Base-by-base conservation (phyloP, 1,140 invertebrate genomes). In the Lordiphosa stackelbergi region DNA sequence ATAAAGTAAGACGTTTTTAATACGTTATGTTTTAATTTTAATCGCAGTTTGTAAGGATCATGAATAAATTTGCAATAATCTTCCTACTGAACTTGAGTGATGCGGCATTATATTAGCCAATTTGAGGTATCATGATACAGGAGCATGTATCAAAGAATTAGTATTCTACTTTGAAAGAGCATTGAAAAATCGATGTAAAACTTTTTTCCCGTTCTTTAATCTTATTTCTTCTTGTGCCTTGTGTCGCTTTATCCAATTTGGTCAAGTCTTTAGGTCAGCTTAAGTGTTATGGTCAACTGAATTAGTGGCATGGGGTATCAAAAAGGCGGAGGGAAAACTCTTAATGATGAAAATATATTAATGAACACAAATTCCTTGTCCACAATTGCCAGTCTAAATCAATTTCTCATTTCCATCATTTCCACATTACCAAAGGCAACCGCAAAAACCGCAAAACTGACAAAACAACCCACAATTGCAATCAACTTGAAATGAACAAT, bases 401-500 rank as follows among this genome's bases (percentile, higher is more conserved):
- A 24, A 49, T 35, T 49, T 49, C 34, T 16, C 7, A 37, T 34
- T 46, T 46, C 12, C 16, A 36, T 49, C 34, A 37, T 35, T 35
- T 16, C 10, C 13, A 24, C 9, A 36, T 19, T 42, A 42, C 38
- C 37, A 65, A 59, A 56, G 61, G 22, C 51, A 52, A 61, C 69
- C 56, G 48, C 56, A 72, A 36, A 43, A 61, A 58, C 66, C 56
- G 38, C 61, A 60, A 47, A 69, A 8, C 28, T 31, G 28, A 31
- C 28, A 42, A 54, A 35, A 62, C 35, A 35, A 51, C 69, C 42
- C 38, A 68, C 46, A 58, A 51, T 60, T 54, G 70, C 53, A 79
- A 81, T 73, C 61, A 73, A 73, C 66, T 61, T 77, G 69, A 73
- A 75, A 61, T 77, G 72, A 75, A 83, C 77, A 83, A 83, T 83